Conservation (phyloP, 2,797 vertebrate species). For the Pangasius djambal region DNA sequence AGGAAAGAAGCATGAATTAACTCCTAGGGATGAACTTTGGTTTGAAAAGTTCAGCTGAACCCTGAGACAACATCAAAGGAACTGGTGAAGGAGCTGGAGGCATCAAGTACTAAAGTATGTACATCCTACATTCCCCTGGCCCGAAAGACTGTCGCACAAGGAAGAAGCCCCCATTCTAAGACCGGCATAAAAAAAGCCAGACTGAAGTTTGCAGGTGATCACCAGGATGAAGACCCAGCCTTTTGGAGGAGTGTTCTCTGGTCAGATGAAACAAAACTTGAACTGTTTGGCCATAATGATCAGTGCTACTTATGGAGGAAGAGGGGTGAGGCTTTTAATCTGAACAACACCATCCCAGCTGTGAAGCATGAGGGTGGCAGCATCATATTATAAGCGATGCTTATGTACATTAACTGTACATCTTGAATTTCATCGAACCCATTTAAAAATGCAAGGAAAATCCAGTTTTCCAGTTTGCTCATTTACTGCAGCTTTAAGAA, state of each 20-base stretch:
- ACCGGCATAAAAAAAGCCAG: neutral
- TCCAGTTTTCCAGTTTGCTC: neutral
- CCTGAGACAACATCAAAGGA: neutral
- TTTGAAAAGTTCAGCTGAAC: neutral
- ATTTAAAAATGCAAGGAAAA: neutral
- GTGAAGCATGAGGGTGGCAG: neutral
- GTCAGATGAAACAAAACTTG: neutral
- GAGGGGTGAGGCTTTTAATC: neutral
- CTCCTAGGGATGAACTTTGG: neutral
- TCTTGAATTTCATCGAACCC: neutral
- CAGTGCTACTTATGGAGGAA: neutral
- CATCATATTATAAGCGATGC: neutral
- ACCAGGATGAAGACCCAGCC: neutral
- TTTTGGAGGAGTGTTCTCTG: neutral
- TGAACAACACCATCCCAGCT: neutral
- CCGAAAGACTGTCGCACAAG: neutral
- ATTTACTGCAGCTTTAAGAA: neutral
- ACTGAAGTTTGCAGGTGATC: neutral
- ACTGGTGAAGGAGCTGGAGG: neutral
- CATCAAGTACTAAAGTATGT: neutral
- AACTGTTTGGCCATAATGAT: neutral
- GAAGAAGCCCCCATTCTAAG: neutral
- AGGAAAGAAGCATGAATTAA: neutral
- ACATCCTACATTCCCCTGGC: neutral
- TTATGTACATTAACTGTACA: no score